Evolutionary conservation across 2,113 vertebrate genomes (phyloP).

Genomic region (Gracilinanus agilis): DNA sequence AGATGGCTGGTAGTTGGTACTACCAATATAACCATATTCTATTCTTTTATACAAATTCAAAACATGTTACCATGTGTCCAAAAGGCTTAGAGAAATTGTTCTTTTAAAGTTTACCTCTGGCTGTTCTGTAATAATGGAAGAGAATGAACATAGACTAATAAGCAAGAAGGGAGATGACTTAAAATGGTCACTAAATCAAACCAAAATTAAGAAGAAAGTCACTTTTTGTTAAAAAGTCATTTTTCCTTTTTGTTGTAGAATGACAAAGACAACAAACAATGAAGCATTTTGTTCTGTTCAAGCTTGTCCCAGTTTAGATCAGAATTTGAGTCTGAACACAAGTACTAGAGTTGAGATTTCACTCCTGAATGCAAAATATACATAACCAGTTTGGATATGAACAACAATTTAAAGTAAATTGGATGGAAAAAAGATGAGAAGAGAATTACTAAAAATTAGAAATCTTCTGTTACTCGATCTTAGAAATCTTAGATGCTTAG

Average conservation of each 20-base stretch:
- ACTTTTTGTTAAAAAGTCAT: background rate
- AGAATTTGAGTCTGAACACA: background rate
- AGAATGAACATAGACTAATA: slow-evolving; percentile 38
- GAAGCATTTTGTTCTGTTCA: slow-evolving; percentile 48
- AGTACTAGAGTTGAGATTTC: background rate
- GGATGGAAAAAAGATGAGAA: slow-evolving; percentile 17
- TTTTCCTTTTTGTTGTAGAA: slow-evolving; percentile 47
- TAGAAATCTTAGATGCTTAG: too few relatives aligned
- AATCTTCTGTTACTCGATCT: slow-evolving; percentile 60
- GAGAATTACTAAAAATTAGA: slow-evolving; percentile 63
- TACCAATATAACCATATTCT: background rate
- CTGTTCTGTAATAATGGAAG: background rate
- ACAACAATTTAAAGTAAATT: slow-evolving; percentile 11
- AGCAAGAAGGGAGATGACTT: slow-evolving; percentile 32
- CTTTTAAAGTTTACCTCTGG: background rate
- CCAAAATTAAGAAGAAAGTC: slow-evolving; percentile 11
- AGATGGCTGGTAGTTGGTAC: background rate
- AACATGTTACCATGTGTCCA: background rate
- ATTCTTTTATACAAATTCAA: background rate
- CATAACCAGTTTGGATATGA: background rate
- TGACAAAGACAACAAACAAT: slow-evolving; percentile 59
- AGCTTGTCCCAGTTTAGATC: slow-evolving; percentile 56
- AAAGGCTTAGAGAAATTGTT: background rate
- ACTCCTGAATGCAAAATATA: background rate
- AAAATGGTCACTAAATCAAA: slow-evolving; percentile 14